Percentiles rank a stretch among this genome's conserved stretches.
Conservation (phyloP, 2,797 vertebrate species). For the Antrozous pallidus region DNA sequence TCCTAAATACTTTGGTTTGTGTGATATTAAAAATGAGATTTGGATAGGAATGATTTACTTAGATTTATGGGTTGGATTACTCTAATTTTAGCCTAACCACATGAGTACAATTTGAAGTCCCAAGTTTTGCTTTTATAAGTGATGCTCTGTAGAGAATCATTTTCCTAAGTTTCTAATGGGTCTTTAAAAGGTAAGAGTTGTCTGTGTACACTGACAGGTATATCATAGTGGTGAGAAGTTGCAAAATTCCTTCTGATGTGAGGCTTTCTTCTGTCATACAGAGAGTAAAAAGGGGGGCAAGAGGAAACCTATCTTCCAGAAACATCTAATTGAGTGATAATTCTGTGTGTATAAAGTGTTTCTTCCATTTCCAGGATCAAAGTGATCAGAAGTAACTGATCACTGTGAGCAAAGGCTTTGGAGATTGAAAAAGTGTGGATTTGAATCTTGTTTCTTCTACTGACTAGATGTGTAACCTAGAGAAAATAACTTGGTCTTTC, state of each 20-base stretch:
- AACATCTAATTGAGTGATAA: background rate
- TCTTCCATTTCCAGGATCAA: background rate
- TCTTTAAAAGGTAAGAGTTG: background rate
- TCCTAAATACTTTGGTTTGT: background rate
- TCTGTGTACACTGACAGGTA: background rate
- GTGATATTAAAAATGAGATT: slow-evolving; percentile 49
- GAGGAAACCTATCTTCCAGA: background rate
- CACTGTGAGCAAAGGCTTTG: background rate
- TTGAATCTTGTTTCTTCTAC: background rate
- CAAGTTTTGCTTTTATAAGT: slow-evolving; percentile 34
- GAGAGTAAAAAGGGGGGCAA: background rate
- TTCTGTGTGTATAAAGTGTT: background rate
- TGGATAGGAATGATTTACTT: slow-evolving; percentile 32
- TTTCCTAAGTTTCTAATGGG: background rate
- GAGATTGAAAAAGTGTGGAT: background rate
- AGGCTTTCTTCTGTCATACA: background rate
- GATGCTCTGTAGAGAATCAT: background rate
- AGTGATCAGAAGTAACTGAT: background rate
- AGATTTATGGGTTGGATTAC: background rate
- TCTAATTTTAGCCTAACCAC: slow-evolving; percentile 44
- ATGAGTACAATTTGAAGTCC: slow-evolving; percentile 22
- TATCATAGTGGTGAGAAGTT: background rate
- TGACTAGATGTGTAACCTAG: background rate
- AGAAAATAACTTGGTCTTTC: background rate
- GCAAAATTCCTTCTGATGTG: background rate